Conservation (phyloP, 2,113 vertebrate species). For the Tachycineta bicolor region DNA sequence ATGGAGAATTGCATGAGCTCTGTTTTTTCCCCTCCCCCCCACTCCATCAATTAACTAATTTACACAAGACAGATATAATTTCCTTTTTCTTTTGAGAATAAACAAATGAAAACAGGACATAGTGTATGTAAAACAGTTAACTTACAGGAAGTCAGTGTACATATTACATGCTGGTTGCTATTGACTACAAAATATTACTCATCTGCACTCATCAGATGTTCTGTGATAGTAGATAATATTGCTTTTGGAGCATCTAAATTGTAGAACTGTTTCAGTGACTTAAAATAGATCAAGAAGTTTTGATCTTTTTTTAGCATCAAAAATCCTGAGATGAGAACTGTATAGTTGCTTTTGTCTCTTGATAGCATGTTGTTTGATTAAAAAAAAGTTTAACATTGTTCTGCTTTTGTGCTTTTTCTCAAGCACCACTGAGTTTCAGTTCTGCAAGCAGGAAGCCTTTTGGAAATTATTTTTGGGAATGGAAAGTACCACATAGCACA, state of each 20-base stretch:
- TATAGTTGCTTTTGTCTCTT: neutral
- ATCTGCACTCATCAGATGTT: neutral
- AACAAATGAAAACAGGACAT: neutral
- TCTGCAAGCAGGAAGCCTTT: neutral
- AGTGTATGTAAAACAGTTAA: neutral
- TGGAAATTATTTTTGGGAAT: neutral
- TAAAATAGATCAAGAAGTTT: neutral
- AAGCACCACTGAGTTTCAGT: neutral
- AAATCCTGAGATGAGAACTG: neutral
- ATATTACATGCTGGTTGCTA: slow-evolving; percentile 24
- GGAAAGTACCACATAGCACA: neutral
- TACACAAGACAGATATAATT: neutral
- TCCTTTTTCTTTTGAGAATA: neutral
- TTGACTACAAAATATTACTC: slow-evolving; percentile 52
- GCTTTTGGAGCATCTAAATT: neutral
- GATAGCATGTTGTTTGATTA: neutral
- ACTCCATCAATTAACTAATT: neutral
- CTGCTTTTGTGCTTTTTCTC: neutral
- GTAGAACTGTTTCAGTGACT: neutral
- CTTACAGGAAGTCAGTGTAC: neutral
- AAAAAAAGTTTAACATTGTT: neutral
- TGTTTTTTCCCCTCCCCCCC: neutral
- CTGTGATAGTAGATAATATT: neutral
- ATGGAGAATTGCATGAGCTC: neutral
- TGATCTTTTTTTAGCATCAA: neutral